Base-by-base conservation (phyloP, 2,113 vertebrate genomes). In the Trematomus loennbergii region DNA sequence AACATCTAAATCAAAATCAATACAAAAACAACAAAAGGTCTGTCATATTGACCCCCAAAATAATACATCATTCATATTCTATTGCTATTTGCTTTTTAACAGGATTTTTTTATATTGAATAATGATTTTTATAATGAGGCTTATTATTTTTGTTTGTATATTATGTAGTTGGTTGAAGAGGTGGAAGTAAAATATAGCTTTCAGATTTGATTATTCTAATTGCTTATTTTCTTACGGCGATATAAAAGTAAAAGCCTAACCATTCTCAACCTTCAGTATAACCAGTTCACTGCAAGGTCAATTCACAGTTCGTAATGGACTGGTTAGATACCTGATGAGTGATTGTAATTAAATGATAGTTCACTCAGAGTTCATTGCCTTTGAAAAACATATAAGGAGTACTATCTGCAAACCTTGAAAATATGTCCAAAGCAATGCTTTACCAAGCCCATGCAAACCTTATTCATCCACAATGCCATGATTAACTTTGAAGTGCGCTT, bases 381-480 rank as follows among this genome's bases (percentile, higher is more conserved):
- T 74, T 58, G 67, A 82, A 82, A 82, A 85, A 69, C 68, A 82
- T 72, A 83, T 67, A 84, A 85, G 79, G 57, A 64, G 77, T 58
- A 36, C 0, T 48, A 22, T 40, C 25, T 20, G 75, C 70, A 45
- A 63, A 49, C 40, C 67, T 53, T 77, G 82, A 74, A 65, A 85
- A n/a, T 64, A 73, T 81, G 59, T 50, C 65, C 77, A 64, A 25
- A 58, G 77, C 57, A 49, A 25, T 62, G 68, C 63, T 74, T 53
- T 49, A 54, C 53, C 40, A 22, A 20, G 53, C 48, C 46, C 70
- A 43, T n/a, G 62, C 68, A 79, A 78, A 75, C 64, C 75, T 84
- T 69, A 85, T 90, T 82, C 76, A 76, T 82, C 86, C 77, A 88
- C 88, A 86, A 92, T 85, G 79, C 72, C 80, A 91, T 91, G 87